Evolutionary conservation across 1,140 invertebrate species (phyloP).

Genomic region (Parapsyche elsis): DNA sequence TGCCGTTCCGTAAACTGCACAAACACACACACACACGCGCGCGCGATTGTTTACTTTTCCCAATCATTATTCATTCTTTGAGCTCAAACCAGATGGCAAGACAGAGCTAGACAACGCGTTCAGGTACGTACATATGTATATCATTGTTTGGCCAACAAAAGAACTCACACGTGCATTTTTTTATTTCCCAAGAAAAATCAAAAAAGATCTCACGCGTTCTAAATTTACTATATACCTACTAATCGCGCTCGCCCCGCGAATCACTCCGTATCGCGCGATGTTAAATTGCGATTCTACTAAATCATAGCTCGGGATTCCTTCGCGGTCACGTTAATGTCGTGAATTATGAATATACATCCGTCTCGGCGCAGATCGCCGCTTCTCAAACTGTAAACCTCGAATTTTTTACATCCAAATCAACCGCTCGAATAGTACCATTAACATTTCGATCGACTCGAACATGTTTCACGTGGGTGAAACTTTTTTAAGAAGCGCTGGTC

Average conservation of each 20-base stretch:
- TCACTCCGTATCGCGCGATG: background rate
- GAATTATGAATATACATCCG: conserved; percentile 6
- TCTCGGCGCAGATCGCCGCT: background rate
- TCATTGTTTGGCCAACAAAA: conserved; percentile 28
- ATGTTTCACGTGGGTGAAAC: no score
- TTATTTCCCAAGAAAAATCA: background rate
- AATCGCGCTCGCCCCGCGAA: background rate
- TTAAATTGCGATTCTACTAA: background rate
- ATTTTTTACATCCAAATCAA: no score
- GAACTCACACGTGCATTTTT: conserved; percentile 32
- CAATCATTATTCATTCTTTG: conserved; percentile 22
- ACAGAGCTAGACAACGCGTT: background rate
- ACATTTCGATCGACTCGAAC: no score
- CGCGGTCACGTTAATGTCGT: conserved; percentile 3
- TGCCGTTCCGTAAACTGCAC: conserved; percentile 4
- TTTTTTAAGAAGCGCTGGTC: background rate
- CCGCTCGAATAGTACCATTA: no score
- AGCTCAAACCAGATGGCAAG: conserved; percentile 30
- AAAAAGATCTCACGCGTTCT: background rate
- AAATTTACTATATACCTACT: background rate
- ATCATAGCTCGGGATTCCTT: background rate
- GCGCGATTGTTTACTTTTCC: conserved; percentile 24
- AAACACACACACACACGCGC: background rate
- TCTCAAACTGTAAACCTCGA: no score
- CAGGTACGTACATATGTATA: background rate